phyloP scores from a whole-genome alignment of 2,888 invertebrate genomes.

The Spodoptera picta region DNA sequence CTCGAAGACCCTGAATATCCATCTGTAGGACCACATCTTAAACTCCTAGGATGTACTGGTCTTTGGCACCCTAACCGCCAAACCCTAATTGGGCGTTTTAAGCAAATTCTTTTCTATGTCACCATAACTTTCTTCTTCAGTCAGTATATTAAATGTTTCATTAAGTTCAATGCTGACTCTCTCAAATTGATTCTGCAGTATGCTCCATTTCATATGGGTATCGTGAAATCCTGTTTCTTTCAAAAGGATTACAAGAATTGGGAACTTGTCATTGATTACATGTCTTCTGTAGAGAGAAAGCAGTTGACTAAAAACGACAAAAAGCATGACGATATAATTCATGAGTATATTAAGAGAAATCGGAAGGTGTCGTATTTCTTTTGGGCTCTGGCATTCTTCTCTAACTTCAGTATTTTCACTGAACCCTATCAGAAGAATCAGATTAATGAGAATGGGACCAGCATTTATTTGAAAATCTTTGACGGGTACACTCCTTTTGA shows the following conservation, averaged over 20 bases:
- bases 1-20: conserved; percentile 69
- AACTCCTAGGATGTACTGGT: conserved; percentile 63
- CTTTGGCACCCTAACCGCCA: conserved; percentile 68
- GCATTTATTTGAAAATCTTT: conserved; percentile 68
- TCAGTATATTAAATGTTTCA: conserved; percentile 70
- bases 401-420: conserved; percentile 70
- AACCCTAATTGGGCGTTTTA: conserved; percentile 55
- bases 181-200: conserved; percentile 70
- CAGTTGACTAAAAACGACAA: conserved; percentile 59
- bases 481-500: conserved; percentile 72
- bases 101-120: conserved; percentile 62
- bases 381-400: conserved; percentile 67
- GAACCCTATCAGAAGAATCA: conserved; percentile 73
- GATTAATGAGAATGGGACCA: conserved; percentile 65
- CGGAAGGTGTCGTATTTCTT: conserved; percentile 73
- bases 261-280: conserved; percentile 67
- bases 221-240: conserved; percentile 70
- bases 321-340: conserved; percentile 55
- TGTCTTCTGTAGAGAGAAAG: conserved; percentile 66
- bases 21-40: conserved; percentile 71
- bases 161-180: conserved; percentile 60
- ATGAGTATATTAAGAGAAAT: conserved; percentile 64
- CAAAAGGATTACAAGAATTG: conserved; percentile 67
- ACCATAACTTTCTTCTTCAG: conserved; percentile 69
- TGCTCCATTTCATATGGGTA: conserved; percentile 76